These are phyloP conservation scores for Sycobia sp. DNA, from an alignment of 1,140 invertebrate genomes.

Conservation along the genomic window DNA sequence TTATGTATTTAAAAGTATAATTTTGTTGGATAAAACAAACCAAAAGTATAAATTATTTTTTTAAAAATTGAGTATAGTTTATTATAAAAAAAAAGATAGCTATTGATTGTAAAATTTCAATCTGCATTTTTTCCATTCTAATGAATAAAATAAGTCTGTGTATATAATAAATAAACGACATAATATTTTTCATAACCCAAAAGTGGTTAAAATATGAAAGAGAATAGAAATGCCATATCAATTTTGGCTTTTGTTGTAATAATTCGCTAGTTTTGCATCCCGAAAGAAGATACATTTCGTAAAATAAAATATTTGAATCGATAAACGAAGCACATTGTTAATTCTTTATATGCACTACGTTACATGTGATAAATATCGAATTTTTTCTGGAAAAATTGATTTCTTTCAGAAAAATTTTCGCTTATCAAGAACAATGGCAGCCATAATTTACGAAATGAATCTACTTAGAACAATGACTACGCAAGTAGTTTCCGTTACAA, in stretches of 20 bases:
- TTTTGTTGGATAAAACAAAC: too few species aligned
- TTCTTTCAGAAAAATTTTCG: constrained; percentile 13
- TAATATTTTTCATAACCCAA: constrained; percentile 25
- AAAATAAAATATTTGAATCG: constrained; percentile 27
- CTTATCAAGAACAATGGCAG: constrained; percentile 23
- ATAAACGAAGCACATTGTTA: constrained; percentile 20
- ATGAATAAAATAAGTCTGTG: constrained; percentile 2
- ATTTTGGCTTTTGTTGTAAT: constrained; percentile 23
- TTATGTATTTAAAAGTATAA: too few species aligned
- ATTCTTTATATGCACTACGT: constrained; percentile 10
- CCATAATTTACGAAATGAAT: constrained; percentile 36
- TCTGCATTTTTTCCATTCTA: too few species aligned
- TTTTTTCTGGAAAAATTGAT: constrained; percentile 15
- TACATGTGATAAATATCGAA: constrained; percentile 25
- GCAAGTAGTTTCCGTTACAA: too few species aligned
- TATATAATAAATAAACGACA: constrained; percentile 1
- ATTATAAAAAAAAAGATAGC: too few species aligned
- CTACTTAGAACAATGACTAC: constrained; percentile 11
- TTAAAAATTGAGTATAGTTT: too few species aligned
- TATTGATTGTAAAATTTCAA: too few species aligned
- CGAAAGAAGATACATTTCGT: constrained; percentile 30
- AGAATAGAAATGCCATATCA: too few species aligned
- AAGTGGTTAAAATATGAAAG: background rate
- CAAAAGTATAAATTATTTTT: too few species aligned
- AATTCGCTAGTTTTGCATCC: constrained; percentile 7